Percentiles rank a stretch among this genome's conserved stretches.
Evolutionary conservation across 2,797 vertebrate species (phyloP).

Genomic region (Oreortyx pictus): DNA sequence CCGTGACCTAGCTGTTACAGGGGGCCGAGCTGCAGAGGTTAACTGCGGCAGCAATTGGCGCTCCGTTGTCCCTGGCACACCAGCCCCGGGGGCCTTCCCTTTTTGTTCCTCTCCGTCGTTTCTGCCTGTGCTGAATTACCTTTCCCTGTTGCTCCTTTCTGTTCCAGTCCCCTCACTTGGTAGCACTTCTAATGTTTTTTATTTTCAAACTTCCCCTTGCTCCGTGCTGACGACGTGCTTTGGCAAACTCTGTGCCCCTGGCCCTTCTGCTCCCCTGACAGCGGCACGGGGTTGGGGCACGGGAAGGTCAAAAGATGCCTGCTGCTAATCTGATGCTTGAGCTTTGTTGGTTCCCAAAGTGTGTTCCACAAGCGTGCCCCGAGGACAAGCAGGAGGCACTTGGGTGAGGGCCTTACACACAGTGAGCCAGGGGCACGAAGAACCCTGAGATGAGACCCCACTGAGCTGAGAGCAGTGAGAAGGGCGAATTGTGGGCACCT

Average conservation of each 20-base stretch:
- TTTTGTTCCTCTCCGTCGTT: constrained; percentile 11
- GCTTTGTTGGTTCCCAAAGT: neutral
- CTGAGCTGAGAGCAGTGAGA: neutral
- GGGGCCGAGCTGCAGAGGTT: neutral
- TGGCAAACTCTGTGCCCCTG: neutral
- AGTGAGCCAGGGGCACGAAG: neutral
- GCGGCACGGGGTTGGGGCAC: neutral
- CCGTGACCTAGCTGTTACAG: constrained; percentile 12
- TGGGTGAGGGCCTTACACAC: neutral
- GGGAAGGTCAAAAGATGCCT: neutral
- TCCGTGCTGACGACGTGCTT: constrained; percentile 32
- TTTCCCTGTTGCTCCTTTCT: neutral
- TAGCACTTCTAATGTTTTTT: neutral
- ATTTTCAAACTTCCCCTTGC: neutral
- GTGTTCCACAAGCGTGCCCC: neutral
- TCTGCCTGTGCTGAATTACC: neutral
- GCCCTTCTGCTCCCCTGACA: neutral
- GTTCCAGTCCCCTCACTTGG: neutral
- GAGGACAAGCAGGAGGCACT: neutral
- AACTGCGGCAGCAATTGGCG: neutral
- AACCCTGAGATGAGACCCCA: constrained; percentile 63
- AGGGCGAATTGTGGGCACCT: neutral
- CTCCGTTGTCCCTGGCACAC: neutral
- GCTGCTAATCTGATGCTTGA: neutral
- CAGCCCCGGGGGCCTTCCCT: neutral